Percentiles rank a stretch among this genome's conserved stretches.
These are phyloP conservation scores for Plotosus lineatus DNA, from an alignment of 2,113 vertebrate species.

Conservation along the genomic window DNA sequence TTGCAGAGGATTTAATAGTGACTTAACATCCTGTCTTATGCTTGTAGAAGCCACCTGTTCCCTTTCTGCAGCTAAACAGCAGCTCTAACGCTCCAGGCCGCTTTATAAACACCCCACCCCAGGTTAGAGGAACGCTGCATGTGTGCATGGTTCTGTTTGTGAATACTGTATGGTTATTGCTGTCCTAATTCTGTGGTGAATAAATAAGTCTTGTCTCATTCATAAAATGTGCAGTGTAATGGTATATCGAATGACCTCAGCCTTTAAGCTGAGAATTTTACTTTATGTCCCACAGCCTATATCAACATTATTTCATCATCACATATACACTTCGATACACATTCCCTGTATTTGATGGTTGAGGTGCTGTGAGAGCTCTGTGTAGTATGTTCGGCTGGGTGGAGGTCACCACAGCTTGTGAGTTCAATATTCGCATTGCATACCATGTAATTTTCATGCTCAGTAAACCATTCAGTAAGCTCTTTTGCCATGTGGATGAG, in stretches of 20 bases:
- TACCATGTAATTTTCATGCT: background rate
- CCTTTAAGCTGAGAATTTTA: no score
- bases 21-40: constrained; percentile 52
- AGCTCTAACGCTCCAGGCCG: constrained; percentile 13
- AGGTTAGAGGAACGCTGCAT: constrained; percentile 52
- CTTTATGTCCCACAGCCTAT: no score
- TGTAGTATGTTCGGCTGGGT: background rate
- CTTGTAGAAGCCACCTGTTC: constrained; percentile 82
- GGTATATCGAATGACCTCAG: no score
- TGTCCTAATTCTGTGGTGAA: constrained; percentile 23
- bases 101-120: constrained; percentile 28
- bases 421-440: background rate
- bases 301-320: no score
- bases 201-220: background rate
- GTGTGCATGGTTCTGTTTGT: constrained; percentile 12
- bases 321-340: background rate
- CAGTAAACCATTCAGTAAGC: background rate
- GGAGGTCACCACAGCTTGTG: background rate
- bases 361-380: background rate
- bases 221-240: no score
- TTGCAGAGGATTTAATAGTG: background rate
- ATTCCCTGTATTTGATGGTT: background rate
- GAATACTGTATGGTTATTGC: constrained; percentile 10
- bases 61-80: constrained; percentile 74
- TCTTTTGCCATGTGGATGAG: background rate